phyloP scores from a whole-genome alignment of 2,888 invertebrate species.

The Harmothoe impar region DNA sequence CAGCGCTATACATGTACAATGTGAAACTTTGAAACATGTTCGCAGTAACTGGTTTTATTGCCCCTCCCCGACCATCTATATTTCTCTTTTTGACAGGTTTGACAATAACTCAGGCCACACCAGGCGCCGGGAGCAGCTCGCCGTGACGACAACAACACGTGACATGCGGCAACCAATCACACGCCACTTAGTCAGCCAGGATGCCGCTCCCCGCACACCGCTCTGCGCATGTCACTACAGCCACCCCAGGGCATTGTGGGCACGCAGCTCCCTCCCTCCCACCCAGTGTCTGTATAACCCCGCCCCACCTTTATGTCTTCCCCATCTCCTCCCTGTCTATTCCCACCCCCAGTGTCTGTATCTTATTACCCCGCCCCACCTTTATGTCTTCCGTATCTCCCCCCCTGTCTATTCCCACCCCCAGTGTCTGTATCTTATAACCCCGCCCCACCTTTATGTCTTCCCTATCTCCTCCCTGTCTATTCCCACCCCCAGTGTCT shows the following conservation, averaged over 20 bases:
- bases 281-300: neutral
- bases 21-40: too few relatives aligned
- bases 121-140: neutral
- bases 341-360: neutral
- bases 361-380: neutral
- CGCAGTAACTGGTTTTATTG: too few relatives aligned
- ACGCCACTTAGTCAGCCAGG: slow-evolving; percentile 24
- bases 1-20: too few relatives aligned
- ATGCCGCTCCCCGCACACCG: neutral
- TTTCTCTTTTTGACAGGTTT: neutral
- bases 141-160: slow-evolving; percentile 22
- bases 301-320: neutral
- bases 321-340: neutral
- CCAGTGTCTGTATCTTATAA: neutral
- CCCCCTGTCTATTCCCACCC: neutral
- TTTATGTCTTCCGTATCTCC: neutral
- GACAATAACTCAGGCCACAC: neutral
- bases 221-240: neutral
- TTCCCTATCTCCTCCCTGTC: neutral
- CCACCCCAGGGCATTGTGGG: slow-evolving; percentile 7
- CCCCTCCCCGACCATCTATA: too few relatives aligned
- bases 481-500: neutral
- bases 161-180: slow-evolving; percentile 21
- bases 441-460: neutral
- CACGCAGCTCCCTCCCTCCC: neutral